Evolutionary conservation across 2,113 vertebrate species (phyloP), one percentile per base, ranked within the genome.

Genomic region (Anhinga rufa): DNA sequence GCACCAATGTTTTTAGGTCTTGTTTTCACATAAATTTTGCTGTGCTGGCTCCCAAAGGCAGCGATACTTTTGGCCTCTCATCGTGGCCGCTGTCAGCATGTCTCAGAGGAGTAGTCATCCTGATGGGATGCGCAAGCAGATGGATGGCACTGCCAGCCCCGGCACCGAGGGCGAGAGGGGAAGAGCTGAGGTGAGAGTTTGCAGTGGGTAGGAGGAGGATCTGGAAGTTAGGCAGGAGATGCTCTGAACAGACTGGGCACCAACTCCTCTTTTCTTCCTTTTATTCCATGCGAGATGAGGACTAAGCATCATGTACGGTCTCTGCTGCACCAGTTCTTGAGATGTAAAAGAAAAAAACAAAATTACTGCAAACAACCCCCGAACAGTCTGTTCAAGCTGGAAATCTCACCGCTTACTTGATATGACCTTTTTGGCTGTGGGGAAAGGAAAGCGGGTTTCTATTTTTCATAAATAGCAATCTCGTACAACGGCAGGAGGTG

Each of bases 351-450:
- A 25, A 36, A 32, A 26, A 36, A 36, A 32, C 54, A 65, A 81
- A 72, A 48, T 52, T n/a, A 22, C 84, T 46, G 85, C 88, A 82
- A 81, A 51, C 92, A 96, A 54, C 93, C 93, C 95, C 96, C 82
- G 4, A 60, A 91, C 87, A 96, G 87, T 91, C 96, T 96, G 95
- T 82, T 95, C 34, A 3, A 90, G 84, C 78, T 91, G 95, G 84
- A 84, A 95, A 75, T 71, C 87, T 94, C 85, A 16, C 17, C 5
- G 1, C 84, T 84, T 17, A 1, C 77, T 93, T 42, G 46, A 3
- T n/a, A 46, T 14, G 65, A 94, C 92, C 87, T 75, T 71, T 86
- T 15, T 75, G 93, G 84, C 74, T 91, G 92, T 0, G 11, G 36
- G 60, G 69, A 95, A 81, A 42, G 86, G 61, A 68, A 70, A 65